These are phyloP conservation scores for Chrysaora quinquecirrha DNA, from an alignment of 30 jellyfish, hydroid and myxozoan species.

Conservation along the genomic window DNA sequence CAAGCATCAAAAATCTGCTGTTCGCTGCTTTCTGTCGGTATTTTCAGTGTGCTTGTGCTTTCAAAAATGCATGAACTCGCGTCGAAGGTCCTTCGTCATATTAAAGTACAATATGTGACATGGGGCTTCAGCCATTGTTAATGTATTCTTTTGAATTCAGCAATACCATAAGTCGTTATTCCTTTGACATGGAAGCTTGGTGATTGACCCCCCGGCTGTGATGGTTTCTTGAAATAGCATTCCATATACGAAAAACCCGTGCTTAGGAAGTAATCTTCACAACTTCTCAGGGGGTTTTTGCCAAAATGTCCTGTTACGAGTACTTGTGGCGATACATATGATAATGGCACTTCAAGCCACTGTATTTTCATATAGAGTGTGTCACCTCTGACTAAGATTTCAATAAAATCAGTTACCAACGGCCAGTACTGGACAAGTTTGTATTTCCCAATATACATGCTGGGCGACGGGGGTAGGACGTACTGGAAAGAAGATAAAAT, in stretches of 20 bases:
- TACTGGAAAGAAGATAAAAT: conserved; percentile 68
- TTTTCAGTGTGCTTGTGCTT: too few species aligned
- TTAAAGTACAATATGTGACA: too few species aligned
- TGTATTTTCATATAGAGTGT: conserved; percentile 41
- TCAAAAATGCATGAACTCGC: too few species aligned
- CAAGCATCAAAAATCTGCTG: too few species aligned
- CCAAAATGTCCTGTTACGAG: conserved; percentile 64
- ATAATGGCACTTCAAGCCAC: conserved; percentile 67
- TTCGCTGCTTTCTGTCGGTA: too few species aligned
- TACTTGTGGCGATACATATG: conserved; percentile 53
- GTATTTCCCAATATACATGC: conserved; percentile 60
- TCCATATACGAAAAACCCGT: conserved; percentile 46
- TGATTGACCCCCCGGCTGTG: conserved; percentile 49
- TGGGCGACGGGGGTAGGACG: conserved; percentile 60
- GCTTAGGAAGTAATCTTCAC: conserved; percentile 54
- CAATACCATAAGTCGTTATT: conserved; percentile 55
- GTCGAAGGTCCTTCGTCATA: too few species aligned
- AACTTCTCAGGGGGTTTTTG: conserved; percentile 38
- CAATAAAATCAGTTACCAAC: conserved; percentile 41
- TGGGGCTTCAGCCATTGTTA: conserved; percentile 4
- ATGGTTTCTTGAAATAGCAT: conserved; percentile 40
- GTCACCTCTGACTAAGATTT: conserved; percentile 8
- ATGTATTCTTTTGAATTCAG: conserved; percentile 44
- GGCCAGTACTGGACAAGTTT: conserved; percentile 76
- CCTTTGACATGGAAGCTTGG: conserved; percentile 67